A percentile compares a stretch with the other conserved stretches of the same genome.
phyloP scores from a whole-genome alignment of 2,888 invertebrate genomes.

The Atherix ibis region DNA sequence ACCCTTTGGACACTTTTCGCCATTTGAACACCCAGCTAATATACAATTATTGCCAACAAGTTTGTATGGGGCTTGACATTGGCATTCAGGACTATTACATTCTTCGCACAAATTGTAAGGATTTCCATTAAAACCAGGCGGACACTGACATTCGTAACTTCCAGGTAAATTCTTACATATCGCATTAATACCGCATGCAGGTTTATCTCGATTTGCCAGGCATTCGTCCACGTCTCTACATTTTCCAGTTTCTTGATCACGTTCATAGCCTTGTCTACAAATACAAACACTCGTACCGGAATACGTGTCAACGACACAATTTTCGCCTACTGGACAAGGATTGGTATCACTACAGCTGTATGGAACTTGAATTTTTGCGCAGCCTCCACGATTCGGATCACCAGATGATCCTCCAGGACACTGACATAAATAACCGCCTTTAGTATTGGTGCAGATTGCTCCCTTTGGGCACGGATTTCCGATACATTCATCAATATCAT shows the following conservation, averaged over 20 bases:
- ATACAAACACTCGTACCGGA: constrained; percentile 70
- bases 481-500: constrained; percentile 79
- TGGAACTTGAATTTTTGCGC: constrained; percentile 45
- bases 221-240: constrained; percentile 83
- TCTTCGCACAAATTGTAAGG: constrained; percentile 76
- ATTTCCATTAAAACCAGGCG: constrained; percentile 75
- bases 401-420: constrained; percentile 71
- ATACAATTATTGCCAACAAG: constrained; percentile 71
- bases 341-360: constrained; percentile 55
- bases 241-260: constrained; percentile 53
- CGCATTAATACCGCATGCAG: constrained; percentile 76
- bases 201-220: constrained; percentile 51
- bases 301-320: constrained; percentile 63
- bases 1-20: constrained; percentile 66
- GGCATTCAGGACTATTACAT: constrained; percentile 67
- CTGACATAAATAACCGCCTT: constrained; percentile 73
- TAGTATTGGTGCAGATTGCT: constrained; percentile 77
- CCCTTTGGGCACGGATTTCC: constrained; percentile 66
- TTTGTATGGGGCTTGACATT: constrained; percentile 77
- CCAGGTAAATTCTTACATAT: constrained; percentile 86
- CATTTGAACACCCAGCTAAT: constrained; percentile 64
- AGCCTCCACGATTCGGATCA: constrained; percentile 66
- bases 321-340: constrained; percentile 72
- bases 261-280: constrained; percentile 73
- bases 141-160: constrained; percentile 84